Base-by-base conservation (phyloP, 2,797 vertebrate genomes). In the Hoplostethus atlanticus region DNA sequence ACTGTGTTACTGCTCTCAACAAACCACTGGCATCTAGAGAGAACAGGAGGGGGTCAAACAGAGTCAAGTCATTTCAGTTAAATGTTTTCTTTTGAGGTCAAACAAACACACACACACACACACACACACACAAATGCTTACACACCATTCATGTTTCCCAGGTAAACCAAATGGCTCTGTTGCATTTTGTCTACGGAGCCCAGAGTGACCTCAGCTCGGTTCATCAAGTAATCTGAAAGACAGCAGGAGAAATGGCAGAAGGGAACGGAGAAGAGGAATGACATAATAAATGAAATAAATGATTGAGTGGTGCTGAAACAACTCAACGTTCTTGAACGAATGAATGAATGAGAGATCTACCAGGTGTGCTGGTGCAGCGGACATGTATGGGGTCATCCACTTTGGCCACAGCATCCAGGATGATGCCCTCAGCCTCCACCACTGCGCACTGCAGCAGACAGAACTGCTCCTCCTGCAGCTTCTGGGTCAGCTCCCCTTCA, bases 361-460 rank as follows among this genome's bases (percentile, higher is more conserved):
- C 98, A 42, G 97, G 95, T 0, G 98, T 97, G 77, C 96, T 91
- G 0, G 91, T 94, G 69, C 97, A 97, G 91, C 96, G 86, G 54
- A 96, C 76, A 11, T 98, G 96, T 1, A 96, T 31, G 0, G 98
- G 97, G 84, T 99, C 97, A 1, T 99, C 97, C 28, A 98, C 76
- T 76, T 92, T 96, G 68, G 92, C 68, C 55, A 98, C 94, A 0
- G 98, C 95, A 0, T 98, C 96, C 84, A 95, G 94, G 7, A 99
- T 91, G 87, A 98, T 96, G 38, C 87, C 90, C 83, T 97, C 94
- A 0, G 96, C 97, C 72, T 97, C 96, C 68, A 87, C 94, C 2
- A 95, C 81, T 0, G 94, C 92, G 47, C 94, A 93, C 77, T 90
- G 93, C 68, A 99, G 93, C 64, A 99, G 91, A 58, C 82, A 87